These are phyloP conservation scores for Limosa lapponica DNA, from an alignment of 2,797 vertebrate species.

Conservation along the genomic window DNA sequence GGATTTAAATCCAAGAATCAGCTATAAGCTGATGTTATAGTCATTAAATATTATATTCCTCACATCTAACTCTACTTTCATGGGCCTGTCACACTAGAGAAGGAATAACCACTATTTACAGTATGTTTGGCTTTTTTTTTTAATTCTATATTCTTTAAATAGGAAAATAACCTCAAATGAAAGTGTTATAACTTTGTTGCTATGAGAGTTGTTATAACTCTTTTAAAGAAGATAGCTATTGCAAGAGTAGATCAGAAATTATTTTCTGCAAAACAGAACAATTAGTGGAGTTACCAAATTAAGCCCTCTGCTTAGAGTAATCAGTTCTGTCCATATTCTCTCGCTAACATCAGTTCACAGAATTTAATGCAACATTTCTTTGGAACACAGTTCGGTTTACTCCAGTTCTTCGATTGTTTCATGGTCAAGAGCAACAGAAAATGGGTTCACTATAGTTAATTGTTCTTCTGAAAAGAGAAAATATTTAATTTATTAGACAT, in stretches of 20 bases:
- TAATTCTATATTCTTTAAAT: neutral
- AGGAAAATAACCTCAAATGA: neutral
- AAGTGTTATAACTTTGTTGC: neutral
- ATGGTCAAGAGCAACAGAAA: neutral
- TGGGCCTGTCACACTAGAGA: neutral
- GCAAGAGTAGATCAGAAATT: neutral
- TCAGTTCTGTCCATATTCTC: neutral
- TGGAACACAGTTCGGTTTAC: neutral
- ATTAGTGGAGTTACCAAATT: neutral
- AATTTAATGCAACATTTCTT: neutral
- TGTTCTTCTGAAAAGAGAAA: neutral
- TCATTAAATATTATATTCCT: neutral
- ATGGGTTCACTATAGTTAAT: neutral
- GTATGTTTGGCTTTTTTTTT: accelerated
- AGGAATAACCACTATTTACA: neutral
- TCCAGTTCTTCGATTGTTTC: neutral
- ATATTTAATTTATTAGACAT: neutral
- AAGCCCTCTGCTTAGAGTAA: neutral
- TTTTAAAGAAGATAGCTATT: neutral
- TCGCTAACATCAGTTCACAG: neutral
- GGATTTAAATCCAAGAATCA: neutral
- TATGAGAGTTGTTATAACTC: too few species aligned
- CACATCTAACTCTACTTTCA: neutral
- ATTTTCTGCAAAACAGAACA: neutral
- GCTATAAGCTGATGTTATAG: neutral